phyloP scores from a whole-genome alignment of 2,113 vertebrate species.

The Corapipo altera region DNA sequence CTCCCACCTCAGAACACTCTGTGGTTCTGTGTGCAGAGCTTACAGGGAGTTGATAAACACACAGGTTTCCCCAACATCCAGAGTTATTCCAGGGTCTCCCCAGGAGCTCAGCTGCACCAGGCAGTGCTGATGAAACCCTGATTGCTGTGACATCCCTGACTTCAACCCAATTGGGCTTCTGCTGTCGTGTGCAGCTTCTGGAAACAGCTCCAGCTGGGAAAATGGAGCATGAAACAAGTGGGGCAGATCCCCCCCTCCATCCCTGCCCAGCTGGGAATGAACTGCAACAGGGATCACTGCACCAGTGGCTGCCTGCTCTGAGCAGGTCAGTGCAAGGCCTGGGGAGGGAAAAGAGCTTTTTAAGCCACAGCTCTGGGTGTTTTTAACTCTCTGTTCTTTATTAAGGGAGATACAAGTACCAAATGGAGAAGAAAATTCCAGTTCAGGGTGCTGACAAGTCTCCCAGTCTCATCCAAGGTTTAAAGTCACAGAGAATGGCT shows the following conservation, averaged over 20 bases:
- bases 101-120: neutral
- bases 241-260: neutral
- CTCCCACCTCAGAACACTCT: neutral
- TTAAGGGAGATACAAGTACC: neutral
- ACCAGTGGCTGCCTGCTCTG: neutral
- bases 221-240: neutral
- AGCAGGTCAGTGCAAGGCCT: neutral
- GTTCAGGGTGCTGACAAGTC: neutral
- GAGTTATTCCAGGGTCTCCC: neutral
- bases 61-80: neutral
- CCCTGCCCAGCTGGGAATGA: neutral
- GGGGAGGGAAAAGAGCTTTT: neutral
- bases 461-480: neutral
- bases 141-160: neutral
- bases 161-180: no score
- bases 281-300: no score
- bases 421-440: neutral
- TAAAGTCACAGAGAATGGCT: neutral
- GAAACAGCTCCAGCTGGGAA: neutral
- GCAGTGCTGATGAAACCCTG: neutral
- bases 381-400: neutral
- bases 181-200: neutral
- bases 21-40: neutral
- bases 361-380: neutral
- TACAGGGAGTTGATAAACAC: neutral